Percentiles rank a stretch among this genome's conserved stretches.
phyloP scores from a whole-genome alignment of 2,113 vertebrate genomes.

The Onychostruthus taczanowskii region DNA sequence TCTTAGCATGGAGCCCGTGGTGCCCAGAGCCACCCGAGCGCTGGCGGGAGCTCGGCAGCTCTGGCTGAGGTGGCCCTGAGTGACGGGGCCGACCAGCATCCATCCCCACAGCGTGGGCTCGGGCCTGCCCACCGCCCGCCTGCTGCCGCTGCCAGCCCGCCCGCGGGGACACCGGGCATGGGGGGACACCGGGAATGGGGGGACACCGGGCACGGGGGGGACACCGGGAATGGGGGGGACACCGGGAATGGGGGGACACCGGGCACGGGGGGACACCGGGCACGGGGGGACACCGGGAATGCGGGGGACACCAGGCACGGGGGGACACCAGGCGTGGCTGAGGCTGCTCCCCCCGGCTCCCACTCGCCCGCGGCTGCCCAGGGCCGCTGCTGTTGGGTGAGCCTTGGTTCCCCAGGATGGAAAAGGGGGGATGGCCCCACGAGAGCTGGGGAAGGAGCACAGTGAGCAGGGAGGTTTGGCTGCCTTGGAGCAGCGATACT shows the following conservation, averaged over 20 bases:
- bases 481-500: background rate
- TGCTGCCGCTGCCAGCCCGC: background rate
- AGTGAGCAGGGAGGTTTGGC: background rate
- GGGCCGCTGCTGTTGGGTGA: fast-evolving
- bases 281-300: too few relatives aligned
- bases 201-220: background rate
- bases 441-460: background rate
- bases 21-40: fast-evolving
- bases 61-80: background rate
- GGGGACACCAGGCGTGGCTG: background rate
- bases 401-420: background rate
- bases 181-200: too few relatives aligned
- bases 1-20: fast-evolving
- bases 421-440: background rate
- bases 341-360: background rate
- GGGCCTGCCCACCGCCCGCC: background rate
- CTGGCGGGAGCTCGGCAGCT: background rate
- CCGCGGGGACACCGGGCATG: background rate
- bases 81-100: fast-evolving
- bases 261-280: too few relatives aligned
- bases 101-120: background rate
- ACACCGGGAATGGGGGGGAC: too few relatives aligned
- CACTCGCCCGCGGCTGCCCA: background rate
- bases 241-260: background rate
- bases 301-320: too few relatives aligned